These are phyloP conservation scores for Neolamprologus modestus DNA, from an alignment of 2,113 vertebrate species.

Conservation along the genomic window DNA sequence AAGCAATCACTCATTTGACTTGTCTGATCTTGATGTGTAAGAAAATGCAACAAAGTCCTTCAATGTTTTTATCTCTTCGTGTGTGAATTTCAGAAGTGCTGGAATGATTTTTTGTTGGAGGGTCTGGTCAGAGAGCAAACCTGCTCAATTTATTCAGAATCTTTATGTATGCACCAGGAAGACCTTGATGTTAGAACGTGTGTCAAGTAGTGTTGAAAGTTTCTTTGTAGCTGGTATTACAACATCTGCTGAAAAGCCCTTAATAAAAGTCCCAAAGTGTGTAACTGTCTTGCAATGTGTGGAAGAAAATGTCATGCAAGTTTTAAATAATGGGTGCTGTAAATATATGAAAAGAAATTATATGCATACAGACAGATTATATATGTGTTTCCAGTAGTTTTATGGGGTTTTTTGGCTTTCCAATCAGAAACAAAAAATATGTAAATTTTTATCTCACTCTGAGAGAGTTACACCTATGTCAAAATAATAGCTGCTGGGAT, in stretches of 20 bases:
- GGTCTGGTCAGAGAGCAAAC: not conserved
- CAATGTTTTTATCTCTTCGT: not conserved
- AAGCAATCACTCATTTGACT: not conserved
- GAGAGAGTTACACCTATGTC: not conserved
- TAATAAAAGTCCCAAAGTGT: not conserved
- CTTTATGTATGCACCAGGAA: not conserved
- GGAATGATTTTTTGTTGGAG: not conserved
- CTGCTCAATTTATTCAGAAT: not conserved
- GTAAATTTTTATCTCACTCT: not conserved
- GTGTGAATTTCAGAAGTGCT: not conserved
- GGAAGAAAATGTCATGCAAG: not conserved
- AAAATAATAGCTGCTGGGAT: conserved; percentile 2
- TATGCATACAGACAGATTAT: not conserved
- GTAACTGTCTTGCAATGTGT: not conserved
- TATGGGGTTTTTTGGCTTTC: not conserved
- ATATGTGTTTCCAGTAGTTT: not conserved
- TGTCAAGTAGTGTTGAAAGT: not conserved
- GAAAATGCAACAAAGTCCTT: not conserved
- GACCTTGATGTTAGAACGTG: not conserved
- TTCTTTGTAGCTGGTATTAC: not conserved
- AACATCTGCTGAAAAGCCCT: not conserved
- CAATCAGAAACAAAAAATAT: not conserved
- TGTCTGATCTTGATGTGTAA: not conserved
- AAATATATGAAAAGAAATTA: not conserved
- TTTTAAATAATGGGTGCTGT: not conserved